Evolutionary conservation across 1,140 invertebrate genomes (phyloP), one percentile per base, ranked within the genome.

Genomic region (Drosophila parvula): DNA sequence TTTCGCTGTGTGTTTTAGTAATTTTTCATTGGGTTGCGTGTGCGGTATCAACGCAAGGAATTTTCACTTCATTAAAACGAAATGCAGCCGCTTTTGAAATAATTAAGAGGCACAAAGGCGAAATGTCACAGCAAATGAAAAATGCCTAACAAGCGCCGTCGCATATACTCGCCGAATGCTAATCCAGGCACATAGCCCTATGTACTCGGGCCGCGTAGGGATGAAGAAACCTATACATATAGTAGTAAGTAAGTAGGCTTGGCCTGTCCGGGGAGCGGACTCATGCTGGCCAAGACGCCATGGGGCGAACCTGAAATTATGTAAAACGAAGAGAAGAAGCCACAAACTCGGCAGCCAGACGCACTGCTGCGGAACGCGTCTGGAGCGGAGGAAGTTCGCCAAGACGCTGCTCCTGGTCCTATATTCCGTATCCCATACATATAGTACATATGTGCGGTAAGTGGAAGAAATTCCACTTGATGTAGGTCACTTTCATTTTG

Each of bases 51-150:
- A 71, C 69, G 50, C 70, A 74, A 90, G 67, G 89, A 91, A 89
- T 91, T 91, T 91, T 91, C 89, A 91, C 89, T 91, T 91, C 89
- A 91, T 91, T 91, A 91, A 91, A 91, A 88, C 78, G 81, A 90
- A 76, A 90, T 90, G 88, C 88, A 84, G 74, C 71, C 82, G 81
- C 83, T 84, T 90, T 90, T 79, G 86, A 90, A 90, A 86, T 90
- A 90, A 90, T 80, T 83, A 90, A 90, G 88, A 85, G 78, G 78
- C 82, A 90, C 79, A 86, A 90, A 90, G 82, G 81, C 82, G 68
- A 81, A 90, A 90, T 90, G 85, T 85, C 85, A 82, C 78, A 81
- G 75, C 79, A 65, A 90, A 90, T 86, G 82, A 90, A 90, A 90
- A 90, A 90, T 90, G 79, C 74, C 83, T 83, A 83, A 88, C 83